phyloP scores from a whole-genome alignment of 2,113 vertebrate species.

The Scalopus aquaticus region DNA sequence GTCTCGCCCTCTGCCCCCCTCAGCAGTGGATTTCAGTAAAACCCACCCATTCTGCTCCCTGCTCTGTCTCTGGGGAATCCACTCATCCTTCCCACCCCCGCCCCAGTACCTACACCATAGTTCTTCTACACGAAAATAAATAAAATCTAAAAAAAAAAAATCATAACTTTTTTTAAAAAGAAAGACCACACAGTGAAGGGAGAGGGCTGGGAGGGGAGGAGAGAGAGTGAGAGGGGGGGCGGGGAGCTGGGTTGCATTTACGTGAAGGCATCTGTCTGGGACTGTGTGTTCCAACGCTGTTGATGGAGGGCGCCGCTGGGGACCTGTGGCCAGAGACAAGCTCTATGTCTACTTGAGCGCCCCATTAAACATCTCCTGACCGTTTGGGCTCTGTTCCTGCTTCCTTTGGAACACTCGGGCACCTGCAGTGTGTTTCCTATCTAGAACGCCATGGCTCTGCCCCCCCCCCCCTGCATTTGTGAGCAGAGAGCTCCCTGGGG shows the following conservation, averaged over 20 bases:
- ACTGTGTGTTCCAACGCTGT: accelerated
- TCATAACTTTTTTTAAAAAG: not conserved
- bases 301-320: not conserved
- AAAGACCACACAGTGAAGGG: not conserved
- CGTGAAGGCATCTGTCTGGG: not conserved
- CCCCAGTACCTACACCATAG: too few species aligned
- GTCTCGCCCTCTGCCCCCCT: too few species aligned
- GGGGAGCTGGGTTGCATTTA: not conserved
- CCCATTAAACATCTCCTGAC: not conserved
- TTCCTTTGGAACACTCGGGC: not conserved
- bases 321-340: not conserved
- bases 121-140: too few species aligned
- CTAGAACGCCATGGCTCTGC: not conserved
- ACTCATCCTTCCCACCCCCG: too few species aligned
- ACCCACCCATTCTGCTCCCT: too few species aligned
- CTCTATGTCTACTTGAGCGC: not conserved
- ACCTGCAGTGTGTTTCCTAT: not conserved
- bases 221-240: not conserved
- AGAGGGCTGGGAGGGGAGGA: not conserved
- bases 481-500: not conserved
- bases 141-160: too few species aligned
- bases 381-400: not conserved
- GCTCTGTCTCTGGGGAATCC: too few species aligned
- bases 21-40: too few species aligned
- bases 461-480: not conserved